Conservation (phyloP, 2,888 invertebrate species). For the Timema cristinae region DNA sequence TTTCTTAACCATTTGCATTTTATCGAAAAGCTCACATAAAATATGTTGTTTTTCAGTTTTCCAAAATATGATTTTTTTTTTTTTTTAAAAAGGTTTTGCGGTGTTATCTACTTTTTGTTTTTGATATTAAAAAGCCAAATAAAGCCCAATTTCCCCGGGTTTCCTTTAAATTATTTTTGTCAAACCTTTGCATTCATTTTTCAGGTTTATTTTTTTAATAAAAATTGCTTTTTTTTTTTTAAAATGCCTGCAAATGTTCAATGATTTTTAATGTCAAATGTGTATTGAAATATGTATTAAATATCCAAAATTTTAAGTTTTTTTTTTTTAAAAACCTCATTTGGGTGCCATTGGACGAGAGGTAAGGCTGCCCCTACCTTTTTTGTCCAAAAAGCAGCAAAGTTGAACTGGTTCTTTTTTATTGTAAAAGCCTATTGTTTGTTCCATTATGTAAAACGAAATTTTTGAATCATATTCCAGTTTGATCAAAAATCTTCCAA, state of each 20-base stretch:
- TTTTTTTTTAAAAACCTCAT: too few relatives aligned
- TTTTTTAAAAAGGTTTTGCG: conserved; percentile 56
- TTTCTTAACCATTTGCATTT: too few relatives aligned
- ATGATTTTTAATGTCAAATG: neutral
- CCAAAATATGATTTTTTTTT: neutral
- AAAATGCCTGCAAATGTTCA: neutral
- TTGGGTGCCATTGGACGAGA: too few relatives aligned
- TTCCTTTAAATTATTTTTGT: conserved; percentile 44
- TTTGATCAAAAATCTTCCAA: too few relatives aligned
- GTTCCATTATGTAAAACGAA: too few relatives aligned
- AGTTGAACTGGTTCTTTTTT: too few relatives aligned
- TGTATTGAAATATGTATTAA: neutral
- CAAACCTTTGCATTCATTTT: neutral
- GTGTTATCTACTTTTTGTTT: conserved; percentile 68
- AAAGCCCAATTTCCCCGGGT: conserved; percentile 77
- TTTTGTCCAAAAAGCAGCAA: too few relatives aligned
- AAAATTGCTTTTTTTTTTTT: conserved; percentile 1
- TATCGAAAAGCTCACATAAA: neutral
- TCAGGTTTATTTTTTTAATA: neutral
- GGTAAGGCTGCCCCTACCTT: too few relatives aligned
- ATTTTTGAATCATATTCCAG: too few relatives aligned
- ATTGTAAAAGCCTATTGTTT: too few relatives aligned
- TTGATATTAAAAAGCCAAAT: conserved; percentile 61
- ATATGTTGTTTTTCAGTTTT: neutral
- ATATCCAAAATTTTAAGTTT: neutral